Evolutionary conservation across 2,797 vertebrate genomes (phyloP), one percentile per base, ranked within the genome.

Genomic region (Leuciscus waleckii): DNA sequence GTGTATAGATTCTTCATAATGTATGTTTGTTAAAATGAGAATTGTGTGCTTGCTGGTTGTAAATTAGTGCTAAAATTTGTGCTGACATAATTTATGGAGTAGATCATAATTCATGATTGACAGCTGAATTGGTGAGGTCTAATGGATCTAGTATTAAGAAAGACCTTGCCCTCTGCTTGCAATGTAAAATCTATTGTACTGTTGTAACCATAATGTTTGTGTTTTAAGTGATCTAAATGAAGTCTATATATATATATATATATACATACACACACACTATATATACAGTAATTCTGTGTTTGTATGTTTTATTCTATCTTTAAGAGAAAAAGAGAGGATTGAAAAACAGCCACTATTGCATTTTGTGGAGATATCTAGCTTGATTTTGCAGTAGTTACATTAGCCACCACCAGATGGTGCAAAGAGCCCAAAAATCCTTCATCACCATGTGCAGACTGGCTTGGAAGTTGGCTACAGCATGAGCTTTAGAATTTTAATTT

Each of bases 201-300:
- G 49, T 49, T 89, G 87, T 91, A 70, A 81, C 80, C 56, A 63
- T 80, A 77, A 80, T 89, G 75, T 89, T 92, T 92, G 89, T 80
- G 76, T 89, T 90, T 91, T 93, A 89, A 92, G 65, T 88, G 92
- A 86, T 93, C 89, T 91, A 94, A 93, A 92, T 93, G 70, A 90
- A 83, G 65, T 82, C 80, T 73, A 84, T 88, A 88, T 77, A 87
- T 74, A 73, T 75, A 43, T 39, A 83, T 14, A 71, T 77, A 80
- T 83, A 78, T 56, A 86, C 89, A 85, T 89, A 90, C 87, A 91
- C 2, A 56, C 35, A 51, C 49, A 4, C 1, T 26, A 61, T 7
- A 37, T 19, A 39, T 19, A 26, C 26, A 43, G n/a, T 32, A 16
- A 13, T 9, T 84, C 13, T 54, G 74, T 79, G 69, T 39, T 77